Conservation (phyloP, 2,113 vertebrate genomes). For the Nothobranchius kuhntae region DNA sequence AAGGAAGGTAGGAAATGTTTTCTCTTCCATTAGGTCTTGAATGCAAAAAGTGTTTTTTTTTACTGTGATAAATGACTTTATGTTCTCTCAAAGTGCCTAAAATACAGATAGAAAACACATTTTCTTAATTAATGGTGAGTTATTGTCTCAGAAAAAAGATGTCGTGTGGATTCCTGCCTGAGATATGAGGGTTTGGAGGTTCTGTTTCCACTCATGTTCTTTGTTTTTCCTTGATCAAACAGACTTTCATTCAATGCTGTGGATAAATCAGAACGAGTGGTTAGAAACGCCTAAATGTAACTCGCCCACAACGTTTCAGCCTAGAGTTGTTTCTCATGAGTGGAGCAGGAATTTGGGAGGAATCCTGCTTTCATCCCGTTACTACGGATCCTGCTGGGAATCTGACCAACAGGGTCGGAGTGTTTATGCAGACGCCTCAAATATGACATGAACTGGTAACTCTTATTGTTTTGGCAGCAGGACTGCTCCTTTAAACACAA, state of each 20-base stretch:
- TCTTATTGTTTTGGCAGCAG: slow-evolving; percentile 3
- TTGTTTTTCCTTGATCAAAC: slow-evolving; percentile 6
- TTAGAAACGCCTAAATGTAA: background rate
- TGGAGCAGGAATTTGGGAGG: background rate
- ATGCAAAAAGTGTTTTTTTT: too few species aligned
- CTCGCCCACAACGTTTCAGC: slow-evolving; percentile 13
- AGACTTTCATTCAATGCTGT: background rate
- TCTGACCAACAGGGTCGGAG: slow-evolving; percentile 4
- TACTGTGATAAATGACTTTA: too few species aligned
- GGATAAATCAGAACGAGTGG: slow-evolving; percentile 16
- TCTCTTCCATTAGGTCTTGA: background rate
- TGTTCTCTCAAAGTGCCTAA: too few species aligned
- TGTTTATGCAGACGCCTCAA: slow-evolving; percentile 19
- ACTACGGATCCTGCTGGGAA: slow-evolving; percentile 29
- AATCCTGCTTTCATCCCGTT: slow-evolving; percentile 25
- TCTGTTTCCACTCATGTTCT: background rate
- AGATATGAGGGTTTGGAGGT: background rate
- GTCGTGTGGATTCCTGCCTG: background rate
- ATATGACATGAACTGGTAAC: slow-evolving; percentile 12
- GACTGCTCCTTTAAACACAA: background rate
- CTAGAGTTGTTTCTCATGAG: slow-evolving; percentile 13
- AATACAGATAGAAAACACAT: too few species aligned
- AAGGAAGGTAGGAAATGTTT: slow-evolving; percentile 50
- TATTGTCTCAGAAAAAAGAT: background rate
- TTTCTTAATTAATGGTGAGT: too few species aligned